Conservation (phyloP, 30 jellyfish, hydroid and myxozoan species). For the Hydra vulgaris region DNA sequence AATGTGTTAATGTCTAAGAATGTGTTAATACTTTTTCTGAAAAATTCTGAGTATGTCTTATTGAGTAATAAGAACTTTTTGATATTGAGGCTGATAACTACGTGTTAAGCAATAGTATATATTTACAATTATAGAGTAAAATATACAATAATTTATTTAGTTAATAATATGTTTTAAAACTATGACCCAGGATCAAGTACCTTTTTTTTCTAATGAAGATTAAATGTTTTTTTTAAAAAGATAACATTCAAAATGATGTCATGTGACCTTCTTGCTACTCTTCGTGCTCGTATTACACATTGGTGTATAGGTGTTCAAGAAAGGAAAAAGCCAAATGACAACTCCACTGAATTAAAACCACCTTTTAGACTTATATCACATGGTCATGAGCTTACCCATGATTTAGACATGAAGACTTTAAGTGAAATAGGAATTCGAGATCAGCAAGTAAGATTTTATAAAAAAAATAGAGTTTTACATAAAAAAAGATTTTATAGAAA, state of each 20-base stretch:
- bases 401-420: slow-evolving; percentile 81
- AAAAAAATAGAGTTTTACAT: neutral
- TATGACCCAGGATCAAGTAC: neutral
- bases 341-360: slow-evolving; percentile 46
- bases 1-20: too few species aligned
- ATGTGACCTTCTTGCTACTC: slow-evolving; percentile 66
- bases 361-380: slow-evolving; percentile 95
- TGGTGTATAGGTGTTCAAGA: slow-evolving; percentile 74
- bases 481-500: neutral
- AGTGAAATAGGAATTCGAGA: slow-evolving; percentile 85
- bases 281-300: slow-evolving; percentile 87
- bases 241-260: slow-evolving; percentile 63
- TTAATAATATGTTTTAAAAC: too few species aligned
- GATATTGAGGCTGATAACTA: too few species aligned
- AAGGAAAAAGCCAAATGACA: slow-evolving; percentile 3
- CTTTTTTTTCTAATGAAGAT: neutral
- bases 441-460: slow-evolving; percentile 64
- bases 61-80: too few species aligned
- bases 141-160: too few species aligned
- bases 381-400: slow-evolving; percentile 97
- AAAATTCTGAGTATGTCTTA: too few species aligned
- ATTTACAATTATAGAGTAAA: too few species aligned
- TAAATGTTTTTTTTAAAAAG: too few species aligned
- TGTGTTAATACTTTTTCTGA: too few species aligned
- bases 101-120: too few species aligned